Evolutionary conservation across 2,888 invertebrate genomes (phyloP).

Genomic region (Camponotus fellah): DNA sequence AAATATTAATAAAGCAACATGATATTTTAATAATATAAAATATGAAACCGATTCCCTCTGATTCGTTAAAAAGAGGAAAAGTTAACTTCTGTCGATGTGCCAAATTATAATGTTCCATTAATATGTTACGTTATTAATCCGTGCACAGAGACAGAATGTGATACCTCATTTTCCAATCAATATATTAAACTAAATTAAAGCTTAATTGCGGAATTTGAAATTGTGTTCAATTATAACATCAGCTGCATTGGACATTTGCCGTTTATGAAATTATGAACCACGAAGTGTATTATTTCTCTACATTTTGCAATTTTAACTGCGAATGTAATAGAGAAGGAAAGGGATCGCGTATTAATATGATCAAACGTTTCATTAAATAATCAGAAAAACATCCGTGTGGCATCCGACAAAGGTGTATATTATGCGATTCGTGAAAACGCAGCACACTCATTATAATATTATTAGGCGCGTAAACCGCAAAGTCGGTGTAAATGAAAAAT

Average conservation of each 20-base stretch:
- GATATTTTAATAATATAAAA: slow-evolving; percentile 26
- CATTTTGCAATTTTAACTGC: slow-evolving; percentile 31
- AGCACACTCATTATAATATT: slow-evolving; percentile 12
- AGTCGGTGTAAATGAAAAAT: slow-evolving; percentile 11
- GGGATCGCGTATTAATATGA: slow-evolving; percentile 19
- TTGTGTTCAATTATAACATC: slow-evolving; percentile 36
- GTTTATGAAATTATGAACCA: slow-evolving; percentile 27
- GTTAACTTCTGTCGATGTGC: slow-evolving; percentile 14
- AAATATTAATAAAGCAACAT: slow-evolving; percentile 23
- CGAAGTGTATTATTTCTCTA: background rate
- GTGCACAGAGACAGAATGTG: background rate
- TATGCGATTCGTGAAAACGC: slow-evolving; percentile 10
- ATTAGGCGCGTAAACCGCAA: background rate
- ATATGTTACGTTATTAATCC: slow-evolving; percentile 40
- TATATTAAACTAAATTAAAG: slow-evolving; percentile 46
- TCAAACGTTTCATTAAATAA: slow-evolving; percentile 33
- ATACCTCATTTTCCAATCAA: slow-evolving; percentile 41
- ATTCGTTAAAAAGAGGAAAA: slow-evolving; percentile 26
- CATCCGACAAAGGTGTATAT: background rate
- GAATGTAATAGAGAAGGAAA: background rate
- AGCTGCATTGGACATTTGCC: slow-evolving; percentile 3
- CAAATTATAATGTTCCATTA: slow-evolving; percentile 38
- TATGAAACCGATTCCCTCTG: background rate
- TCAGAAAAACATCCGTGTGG: background rate
- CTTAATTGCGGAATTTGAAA: slow-evolving; percentile 45